A percentile compares a stretch with the other conserved stretches of the same genome.
phyloP scores from a whole-genome alignment of 2,113 vertebrate genomes.

The Numenius arquata region DNA sequence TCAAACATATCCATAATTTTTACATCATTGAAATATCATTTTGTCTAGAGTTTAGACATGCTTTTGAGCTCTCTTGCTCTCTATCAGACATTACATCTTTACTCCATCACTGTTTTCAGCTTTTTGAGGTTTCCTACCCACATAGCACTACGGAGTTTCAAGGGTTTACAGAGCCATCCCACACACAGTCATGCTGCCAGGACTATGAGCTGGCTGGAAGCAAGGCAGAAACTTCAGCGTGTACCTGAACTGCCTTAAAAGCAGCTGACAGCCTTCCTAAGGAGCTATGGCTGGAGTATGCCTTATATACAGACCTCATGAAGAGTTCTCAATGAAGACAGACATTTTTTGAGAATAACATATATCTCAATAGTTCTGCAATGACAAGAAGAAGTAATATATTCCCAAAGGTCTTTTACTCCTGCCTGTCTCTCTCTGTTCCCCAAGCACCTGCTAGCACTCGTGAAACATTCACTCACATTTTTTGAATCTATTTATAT shows the following conservation, averaged over 20 bases:
- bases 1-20: neutral
- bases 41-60: neutral
- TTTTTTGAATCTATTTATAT: neutral
- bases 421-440: neutral
- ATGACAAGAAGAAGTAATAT: neutral
- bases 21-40: neutral
- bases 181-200: neutral
- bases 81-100: neutral
- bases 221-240: neutral
- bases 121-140: neutral
- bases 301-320: too few species aligned
- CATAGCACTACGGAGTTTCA: neutral
- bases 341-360: neutral
- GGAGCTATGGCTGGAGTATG: neutral
- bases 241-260: neutral
- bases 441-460: neutral
- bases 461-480: neutral
- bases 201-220: neutral
- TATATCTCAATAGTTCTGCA: neutral
- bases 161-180: neutral
- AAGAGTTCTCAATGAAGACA: neutral
- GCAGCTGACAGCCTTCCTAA: neutral
- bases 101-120: neutral
- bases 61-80: neutral
- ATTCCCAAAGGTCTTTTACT: neutral